Percentiles rank a stretch among this genome's conserved stretches.
Conservation (phyloP, 1,140 invertebrate species). For the Euwallacea fornicatus region DNA sequence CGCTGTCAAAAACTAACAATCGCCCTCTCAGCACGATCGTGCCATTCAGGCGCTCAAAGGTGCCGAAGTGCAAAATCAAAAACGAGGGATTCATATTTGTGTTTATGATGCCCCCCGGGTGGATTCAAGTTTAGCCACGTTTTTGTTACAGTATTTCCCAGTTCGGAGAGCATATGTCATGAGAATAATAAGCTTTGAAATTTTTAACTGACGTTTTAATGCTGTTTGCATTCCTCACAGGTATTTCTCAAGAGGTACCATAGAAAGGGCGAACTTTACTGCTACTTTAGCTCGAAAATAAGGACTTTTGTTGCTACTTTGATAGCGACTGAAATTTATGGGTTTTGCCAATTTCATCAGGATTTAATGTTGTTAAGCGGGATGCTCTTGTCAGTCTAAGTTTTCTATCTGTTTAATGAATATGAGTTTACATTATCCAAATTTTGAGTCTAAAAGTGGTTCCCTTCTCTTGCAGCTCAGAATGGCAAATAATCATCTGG, state of each 20-base stretch:
- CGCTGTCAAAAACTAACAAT: conserved; percentile 44
- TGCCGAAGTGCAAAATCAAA: conserved; percentile 54
- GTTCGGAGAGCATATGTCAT: conserved; percentile 47
- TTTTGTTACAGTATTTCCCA: conserved; percentile 51
- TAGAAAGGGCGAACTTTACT: neutral
- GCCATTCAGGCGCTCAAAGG: conserved; percentile 50
- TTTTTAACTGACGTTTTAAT: conserved; percentile 41
- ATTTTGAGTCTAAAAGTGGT: neutral
- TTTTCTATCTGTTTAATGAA: neutral
- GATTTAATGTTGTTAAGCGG: neutral
- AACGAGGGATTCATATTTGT: conserved; percentile 50
- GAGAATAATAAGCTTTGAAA: conserved; percentile 49
- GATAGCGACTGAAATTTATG: too few species aligned
- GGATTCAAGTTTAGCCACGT: conserved; percentile 52
- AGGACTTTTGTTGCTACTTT: too few species aligned
- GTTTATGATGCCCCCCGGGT: conserved; percentile 51
- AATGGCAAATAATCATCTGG: conserved; percentile 49
- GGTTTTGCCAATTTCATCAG: neutral
- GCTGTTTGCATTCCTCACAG: conserved; percentile 32
- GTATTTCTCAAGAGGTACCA: conserved; percentile 22
- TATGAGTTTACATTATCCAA: neutral
- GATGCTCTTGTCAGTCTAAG: neutral
- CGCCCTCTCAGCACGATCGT: conserved; percentile 41
- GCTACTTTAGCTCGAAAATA: too few species aligned
- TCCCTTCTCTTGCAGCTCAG: conserved; percentile 49